A percentile compares a stretch with the other conserved stretches of the same genome.
Conservation (phyloP, 1,140 invertebrate species). For the Drosophila biarmipes region DNA sequence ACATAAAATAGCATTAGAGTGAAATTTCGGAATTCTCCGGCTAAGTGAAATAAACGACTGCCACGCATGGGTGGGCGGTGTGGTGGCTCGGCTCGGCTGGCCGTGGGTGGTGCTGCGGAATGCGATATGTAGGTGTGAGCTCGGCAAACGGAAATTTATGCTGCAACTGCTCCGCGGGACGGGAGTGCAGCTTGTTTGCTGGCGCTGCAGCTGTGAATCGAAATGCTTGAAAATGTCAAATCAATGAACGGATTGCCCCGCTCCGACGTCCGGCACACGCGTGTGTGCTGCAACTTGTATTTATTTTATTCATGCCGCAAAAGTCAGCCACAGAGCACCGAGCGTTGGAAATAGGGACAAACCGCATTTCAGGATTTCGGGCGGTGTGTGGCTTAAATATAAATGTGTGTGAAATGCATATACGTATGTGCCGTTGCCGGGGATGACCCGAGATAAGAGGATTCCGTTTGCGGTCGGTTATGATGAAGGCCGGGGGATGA, state of each 20-base stretch:
- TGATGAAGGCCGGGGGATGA: conserved; percentile 23
- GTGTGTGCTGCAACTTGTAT: conserved; percentile 15
- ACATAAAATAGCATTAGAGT: conserved; percentile 58
- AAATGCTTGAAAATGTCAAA: conserved; percentile 45
- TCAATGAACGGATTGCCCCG: conserved; percentile 38
- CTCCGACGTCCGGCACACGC: neutral
- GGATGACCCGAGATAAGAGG: conserved; percentile 35
- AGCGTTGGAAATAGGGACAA: conserved; percentile 6
- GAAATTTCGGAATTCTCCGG: conserved; percentile 23
- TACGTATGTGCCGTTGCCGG: conserved; percentile 13
- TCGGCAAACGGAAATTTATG: conserved; percentile 10
- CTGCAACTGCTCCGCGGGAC: neutral
- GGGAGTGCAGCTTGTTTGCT: conserved; percentile 8
- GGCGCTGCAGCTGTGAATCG: conserved; percentile 14
- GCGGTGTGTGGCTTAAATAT: conserved; percentile 42
- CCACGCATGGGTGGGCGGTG: neutral
- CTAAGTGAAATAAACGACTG: conserved; percentile 53
- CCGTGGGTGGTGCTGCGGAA: neutral
- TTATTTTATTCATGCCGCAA: conserved; percentile 47
- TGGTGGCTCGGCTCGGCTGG: neutral
- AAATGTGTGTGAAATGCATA: conserved; percentile 42
- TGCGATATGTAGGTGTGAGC: conserved; percentile 4
- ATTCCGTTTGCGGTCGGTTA: conserved; percentile 36
- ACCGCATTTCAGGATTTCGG: conserved; percentile 21
- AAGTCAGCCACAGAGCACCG: conserved; percentile 45